Evolutionary conservation across 2,113 vertebrate species (phyloP).

Genomic region (Perca fluviatilis): DNA sequence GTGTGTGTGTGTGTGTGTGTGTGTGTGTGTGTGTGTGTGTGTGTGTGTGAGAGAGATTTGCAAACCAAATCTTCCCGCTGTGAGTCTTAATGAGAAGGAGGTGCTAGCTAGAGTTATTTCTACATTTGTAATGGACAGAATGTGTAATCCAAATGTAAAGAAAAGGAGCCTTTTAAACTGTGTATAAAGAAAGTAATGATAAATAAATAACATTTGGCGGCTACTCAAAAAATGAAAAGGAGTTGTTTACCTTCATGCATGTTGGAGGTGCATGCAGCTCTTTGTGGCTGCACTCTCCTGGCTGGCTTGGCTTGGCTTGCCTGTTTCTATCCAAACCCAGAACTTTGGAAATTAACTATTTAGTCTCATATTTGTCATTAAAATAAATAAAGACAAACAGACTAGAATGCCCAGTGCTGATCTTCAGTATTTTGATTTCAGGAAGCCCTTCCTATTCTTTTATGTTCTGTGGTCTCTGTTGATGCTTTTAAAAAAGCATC

Average conservation of each 20-base stretch:
- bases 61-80: conserved; percentile 44
- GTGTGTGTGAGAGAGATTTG: conserved; percentile 17
- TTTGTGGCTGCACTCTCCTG: too few relatives aligned
- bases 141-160: neutral
- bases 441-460: too few relatives aligned
- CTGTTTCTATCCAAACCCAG: neutral
- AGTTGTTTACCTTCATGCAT: too few relatives aligned
- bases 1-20: conserved; percentile 26
- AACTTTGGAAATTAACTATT: neutral
- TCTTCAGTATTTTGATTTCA: too few relatives aligned
- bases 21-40: neutral
- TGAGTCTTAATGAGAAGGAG: conserved; percentile 16
- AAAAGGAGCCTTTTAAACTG: neutral
- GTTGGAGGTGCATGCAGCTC: too few relatives aligned
- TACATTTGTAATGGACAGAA: neutral
- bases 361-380: neutral
- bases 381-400: neutral
- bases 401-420: neutral
- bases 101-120: neutral
- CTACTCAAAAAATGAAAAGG: too few relatives aligned
- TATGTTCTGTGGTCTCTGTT: too few relatives aligned
- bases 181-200: too few relatives aligned
- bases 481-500: too few relatives aligned
- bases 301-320: too few relatives aligned
- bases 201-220: too few relatives aligned